Evolutionary conservation across 2,888 invertebrate species (phyloP).

Genomic region (Cyclophora punctaria): DNA sequence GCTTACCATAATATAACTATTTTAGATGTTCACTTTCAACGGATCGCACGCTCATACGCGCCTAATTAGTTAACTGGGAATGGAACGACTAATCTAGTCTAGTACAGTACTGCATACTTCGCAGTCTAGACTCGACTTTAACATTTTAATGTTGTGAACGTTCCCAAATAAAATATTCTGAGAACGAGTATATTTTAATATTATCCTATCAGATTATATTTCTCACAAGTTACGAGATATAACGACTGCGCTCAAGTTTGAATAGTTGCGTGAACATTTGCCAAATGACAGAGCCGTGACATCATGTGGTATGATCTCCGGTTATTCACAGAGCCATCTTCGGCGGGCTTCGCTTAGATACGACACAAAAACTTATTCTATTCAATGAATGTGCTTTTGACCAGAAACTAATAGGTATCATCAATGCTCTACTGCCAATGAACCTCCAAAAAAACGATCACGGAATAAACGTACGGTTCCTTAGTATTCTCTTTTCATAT

Average conservation of each 20-base stretch:
- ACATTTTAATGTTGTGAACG: slow-evolving; percentile 4
- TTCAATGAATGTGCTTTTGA: too few species aligned
- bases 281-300: slow-evolving; percentile 31
- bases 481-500: too few species aligned
- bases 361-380: not conserved
- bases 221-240: slow-evolving; percentile 23
- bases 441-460: too few species aligned
- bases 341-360: slow-evolving; percentile 5
- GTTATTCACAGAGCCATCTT: slow-evolving; percentile 13
- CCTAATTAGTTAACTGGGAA: too few species aligned
- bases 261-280: slow-evolving; percentile 25
- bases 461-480: too few species aligned
- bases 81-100: not conserved
- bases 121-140: too few species aligned
- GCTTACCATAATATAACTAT: too few species aligned
- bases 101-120: too few species aligned
- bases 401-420: too few species aligned
- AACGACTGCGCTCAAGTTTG: slow-evolving; percentile 24
- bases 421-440: too few species aligned
- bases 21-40: too few species aligned
- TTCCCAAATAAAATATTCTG: slow-evolving; percentile 18
- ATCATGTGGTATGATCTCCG: slow-evolving; percentile 22
- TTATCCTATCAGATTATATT: slow-evolving; percentile 24
- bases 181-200: slow-evolving; percentile 12
- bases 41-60: too few species aligned